A percentile compares a stretch with the other conserved stretches of the same genome.
These are phyloP conservation scores for Hydropsyche betteni DNA, from an alignment of 2,888 invertebrate species.

Conservation along the genomic window DNA sequence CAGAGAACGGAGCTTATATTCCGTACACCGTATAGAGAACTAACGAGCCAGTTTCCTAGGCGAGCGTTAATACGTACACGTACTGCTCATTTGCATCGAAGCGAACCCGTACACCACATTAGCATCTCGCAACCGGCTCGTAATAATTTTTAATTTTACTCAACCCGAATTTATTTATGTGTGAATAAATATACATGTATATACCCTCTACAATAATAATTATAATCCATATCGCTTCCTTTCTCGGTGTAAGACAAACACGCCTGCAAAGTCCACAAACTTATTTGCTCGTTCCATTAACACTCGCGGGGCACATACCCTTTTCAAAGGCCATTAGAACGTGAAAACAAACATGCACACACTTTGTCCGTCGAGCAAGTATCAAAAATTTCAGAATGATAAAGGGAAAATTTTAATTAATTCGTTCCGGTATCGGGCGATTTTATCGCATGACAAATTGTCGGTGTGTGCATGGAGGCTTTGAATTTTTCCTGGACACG, in stretches of 20 bases:
- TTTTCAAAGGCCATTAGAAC: constrained; percentile 26
- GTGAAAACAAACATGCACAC: constrained; percentile 15
- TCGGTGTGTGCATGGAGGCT: background rate
- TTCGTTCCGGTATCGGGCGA: background rate
- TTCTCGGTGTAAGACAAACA: constrained; percentile 21
- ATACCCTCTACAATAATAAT: background rate
- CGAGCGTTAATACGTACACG: too few species aligned
- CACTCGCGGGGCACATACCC: constrained; percentile 23
- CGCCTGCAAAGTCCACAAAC: constrained; percentile 20
- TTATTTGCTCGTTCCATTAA: constrained; percentile 28
- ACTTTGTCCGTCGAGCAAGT: background rate
- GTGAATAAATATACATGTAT: background rate
- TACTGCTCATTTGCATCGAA: too few species aligned
- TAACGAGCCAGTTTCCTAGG: too few species aligned
- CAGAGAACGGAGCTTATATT: too few species aligned
- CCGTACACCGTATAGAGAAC: too few species aligned
- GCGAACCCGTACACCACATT: too few species aligned
- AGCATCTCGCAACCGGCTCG: background rate
- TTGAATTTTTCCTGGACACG: too few species aligned
- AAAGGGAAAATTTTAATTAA: constrained; percentile 8
- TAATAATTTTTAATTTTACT: constrained; percentile 22
- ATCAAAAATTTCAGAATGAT: constrained; percentile 4
- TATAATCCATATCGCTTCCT: constrained; percentile 2
- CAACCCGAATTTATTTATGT: background rate
- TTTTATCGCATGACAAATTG: constrained; percentile 1